phyloP scores from a whole-genome alignment of 2,888 invertebrate genomes.

The Agrochola litura region DNA sequence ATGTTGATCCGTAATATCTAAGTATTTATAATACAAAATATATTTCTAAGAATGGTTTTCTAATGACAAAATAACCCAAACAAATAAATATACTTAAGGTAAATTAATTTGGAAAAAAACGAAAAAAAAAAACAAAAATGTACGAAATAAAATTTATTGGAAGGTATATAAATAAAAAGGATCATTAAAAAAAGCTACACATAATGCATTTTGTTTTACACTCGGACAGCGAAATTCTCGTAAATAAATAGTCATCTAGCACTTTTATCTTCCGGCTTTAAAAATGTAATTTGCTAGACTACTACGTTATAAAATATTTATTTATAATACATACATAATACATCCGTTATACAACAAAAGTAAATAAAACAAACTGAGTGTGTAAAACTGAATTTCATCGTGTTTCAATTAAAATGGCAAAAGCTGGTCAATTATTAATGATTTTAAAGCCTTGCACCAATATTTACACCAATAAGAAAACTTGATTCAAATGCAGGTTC shows the following conservation, averaged over 20 bases:
- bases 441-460: conserved; percentile 20
- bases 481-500: background rate
- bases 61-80: background rate
- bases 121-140: conserved; percentile 74
- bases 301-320: conserved; percentile 24
- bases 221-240: conserved; percentile 46
- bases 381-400: conserved; percentile 28
- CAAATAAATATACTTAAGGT: background rate
- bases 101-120: conserved; percentile 43
- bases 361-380: conserved; percentile 25
- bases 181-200: conserved; percentile 78
- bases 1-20: conserved; percentile 49
- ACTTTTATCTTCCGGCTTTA: conserved; percentile 20
- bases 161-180: conserved; percentile 82
- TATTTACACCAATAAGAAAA: conserved; percentile 31
- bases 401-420: conserved; percentile 18
- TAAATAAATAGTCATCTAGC: conserved; percentile 36
- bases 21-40: conserved; percentile 23
- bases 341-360: conserved; percentile 39
- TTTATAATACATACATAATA: conserved; percentile 57
- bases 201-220: conserved; percentile 64
- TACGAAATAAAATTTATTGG: conserved; percentile 87
- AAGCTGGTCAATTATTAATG: conserved; percentile 18
- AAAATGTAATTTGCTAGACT: conserved; percentile 18
- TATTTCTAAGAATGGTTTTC: conserved; percentile 19